Conservation (phyloP, 2,797 vertebrate species). For the Gadopsis bispinosus region DNA sequence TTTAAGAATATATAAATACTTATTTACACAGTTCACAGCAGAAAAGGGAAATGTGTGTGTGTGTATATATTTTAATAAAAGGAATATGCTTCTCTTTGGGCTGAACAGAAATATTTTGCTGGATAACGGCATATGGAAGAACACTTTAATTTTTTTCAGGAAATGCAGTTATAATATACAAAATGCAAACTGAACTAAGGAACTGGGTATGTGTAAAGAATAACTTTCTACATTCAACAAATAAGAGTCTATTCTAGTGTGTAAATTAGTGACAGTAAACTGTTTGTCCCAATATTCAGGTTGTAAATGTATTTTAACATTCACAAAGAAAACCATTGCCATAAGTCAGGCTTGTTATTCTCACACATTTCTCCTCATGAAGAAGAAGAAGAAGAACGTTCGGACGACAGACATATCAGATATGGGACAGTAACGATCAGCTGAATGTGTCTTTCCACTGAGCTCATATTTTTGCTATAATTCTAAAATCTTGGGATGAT, state of each 20-base stretch:
- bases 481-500: constrained; percentile 86
- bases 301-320: constrained; percentile 85
- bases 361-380: constrained; percentile 61
- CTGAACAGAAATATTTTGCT: constrained; percentile 85
- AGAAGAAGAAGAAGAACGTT: constrained; percentile 37
- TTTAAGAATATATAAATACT: constrained; percentile 79
- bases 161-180: constrained; percentile 81
- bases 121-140: constrained; percentile 85
- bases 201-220: constrained; percentile 81
- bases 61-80: constrained; percentile 87
- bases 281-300: constrained; percentile 85
- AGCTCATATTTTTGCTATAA: constrained; percentile 81
- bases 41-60: constrained; percentile 76
- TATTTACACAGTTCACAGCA: constrained; percentile 71
- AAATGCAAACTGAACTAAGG: constrained; percentile 80
- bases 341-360: constrained; percentile 68
- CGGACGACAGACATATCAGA: constrained; percentile 80
- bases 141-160: constrained; percentile 81
- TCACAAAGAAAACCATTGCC: constrained; percentile 72
- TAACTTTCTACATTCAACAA: constrained; percentile 85
- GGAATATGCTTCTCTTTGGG: constrained; percentile 79
- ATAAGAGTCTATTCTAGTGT: constrained; percentile 84
- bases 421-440: constrained; percentile 83
- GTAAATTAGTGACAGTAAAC: constrained; percentile 83
- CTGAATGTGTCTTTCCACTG: constrained; percentile 86